Percentiles rank a stretch among this genome's conserved stretches.
Conservation (phyloP, 2,888 invertebrate genomes). For the Macrosoma leucophasiata region DNA sequence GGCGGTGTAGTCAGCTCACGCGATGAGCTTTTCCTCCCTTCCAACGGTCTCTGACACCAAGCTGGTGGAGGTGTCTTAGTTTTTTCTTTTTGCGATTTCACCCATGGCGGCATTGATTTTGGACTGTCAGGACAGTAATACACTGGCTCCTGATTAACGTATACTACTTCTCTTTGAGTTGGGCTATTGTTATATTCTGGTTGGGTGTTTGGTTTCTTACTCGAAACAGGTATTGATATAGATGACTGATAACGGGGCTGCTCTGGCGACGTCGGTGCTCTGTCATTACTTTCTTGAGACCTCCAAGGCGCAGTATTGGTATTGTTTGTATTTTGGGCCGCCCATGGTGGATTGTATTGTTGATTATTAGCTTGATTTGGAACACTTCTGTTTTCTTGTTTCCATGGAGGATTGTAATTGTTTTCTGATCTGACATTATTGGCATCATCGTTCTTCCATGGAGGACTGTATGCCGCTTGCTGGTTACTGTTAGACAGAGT, state of each 20-base stretch:
- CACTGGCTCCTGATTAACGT: conserved; percentile 64
- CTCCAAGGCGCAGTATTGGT: conserved; percentile 47
- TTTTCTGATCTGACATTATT: conserved; percentile 45
- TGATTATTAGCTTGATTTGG: conserved; percentile 30
- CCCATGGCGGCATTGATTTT: conserved; percentile 64
- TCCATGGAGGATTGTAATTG: conserved; percentile 46
- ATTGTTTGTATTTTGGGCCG: conserved; percentile 45
- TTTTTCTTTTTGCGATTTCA: conserved; percentile 66
- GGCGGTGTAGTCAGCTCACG: conserved; percentile 62
- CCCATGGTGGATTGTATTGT: conserved; percentile 52
- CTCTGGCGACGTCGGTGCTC: conserved; percentile 36
- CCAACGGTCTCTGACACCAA: conserved; percentile 62
- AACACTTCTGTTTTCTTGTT: conserved; percentile 44
- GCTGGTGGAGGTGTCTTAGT: conserved; percentile 68
- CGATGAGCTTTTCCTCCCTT: conserved; percentile 50
- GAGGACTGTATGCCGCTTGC: conserved; percentile 42
- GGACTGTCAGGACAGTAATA: conserved; percentile 66
- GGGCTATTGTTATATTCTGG: conserved; percentile 46
- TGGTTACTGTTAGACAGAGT: conserved; percentile 42
- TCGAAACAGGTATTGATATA: conserved; percentile 67
- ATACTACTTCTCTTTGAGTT: conserved; percentile 59
- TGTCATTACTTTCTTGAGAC: conserved; percentile 36
- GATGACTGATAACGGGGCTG: conserved; percentile 64
- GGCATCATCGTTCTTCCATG: conserved; percentile 52
- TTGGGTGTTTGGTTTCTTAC: conserved; percentile 49